Conservation (phyloP, 2,888 invertebrate species). For the Cataglyphis altisquamis region DNA sequence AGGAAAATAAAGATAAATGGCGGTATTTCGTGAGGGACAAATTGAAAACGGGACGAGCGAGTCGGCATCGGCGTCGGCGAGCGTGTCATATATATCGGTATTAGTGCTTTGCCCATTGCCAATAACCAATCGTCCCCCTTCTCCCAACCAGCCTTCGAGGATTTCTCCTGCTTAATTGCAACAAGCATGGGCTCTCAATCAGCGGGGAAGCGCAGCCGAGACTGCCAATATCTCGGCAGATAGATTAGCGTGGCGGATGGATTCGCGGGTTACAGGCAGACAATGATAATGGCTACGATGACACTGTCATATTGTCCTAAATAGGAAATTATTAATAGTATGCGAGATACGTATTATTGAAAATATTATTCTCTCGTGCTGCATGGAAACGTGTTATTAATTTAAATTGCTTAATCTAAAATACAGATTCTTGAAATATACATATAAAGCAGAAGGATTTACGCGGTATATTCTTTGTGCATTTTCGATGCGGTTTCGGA, state of each 20-base stretch:
- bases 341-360: background rate
- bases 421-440: background rate
- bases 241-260: conserved; percentile 4
- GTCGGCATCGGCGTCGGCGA: background rate
- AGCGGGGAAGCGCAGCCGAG: background rate
- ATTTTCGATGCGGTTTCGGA: background rate
- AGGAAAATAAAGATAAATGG: conserved; percentile 76
- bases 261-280: background rate
- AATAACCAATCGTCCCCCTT: conserved; percentile 43
- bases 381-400: background rate
- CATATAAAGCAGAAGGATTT: background rate
- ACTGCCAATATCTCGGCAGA: conserved; percentile 24
- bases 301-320: background rate
- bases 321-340: conserved; percentile 13
- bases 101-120: conserved; percentile 63
- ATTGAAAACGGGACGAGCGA: conserved; percentile 69
- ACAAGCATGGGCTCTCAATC: conserved; percentile 39
- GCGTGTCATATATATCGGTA: conserved; percentile 67
- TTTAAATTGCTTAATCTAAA: conserved; percentile 9
- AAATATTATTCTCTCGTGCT: background rate
- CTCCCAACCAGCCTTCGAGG: conserved; percentile 41
- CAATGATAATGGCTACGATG: background rate
- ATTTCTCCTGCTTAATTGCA: conserved; percentile 61
- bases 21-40: conserved; percentile 70
- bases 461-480: conserved; percentile 1